Percentiles rank a stretch among this genome's conserved stretches.
These are phyloP conservation scores for Ailuropoda melanoleuca DNA, from an alignment of 2,113 vertebrate species.

Conservation along the genomic window DNA sequence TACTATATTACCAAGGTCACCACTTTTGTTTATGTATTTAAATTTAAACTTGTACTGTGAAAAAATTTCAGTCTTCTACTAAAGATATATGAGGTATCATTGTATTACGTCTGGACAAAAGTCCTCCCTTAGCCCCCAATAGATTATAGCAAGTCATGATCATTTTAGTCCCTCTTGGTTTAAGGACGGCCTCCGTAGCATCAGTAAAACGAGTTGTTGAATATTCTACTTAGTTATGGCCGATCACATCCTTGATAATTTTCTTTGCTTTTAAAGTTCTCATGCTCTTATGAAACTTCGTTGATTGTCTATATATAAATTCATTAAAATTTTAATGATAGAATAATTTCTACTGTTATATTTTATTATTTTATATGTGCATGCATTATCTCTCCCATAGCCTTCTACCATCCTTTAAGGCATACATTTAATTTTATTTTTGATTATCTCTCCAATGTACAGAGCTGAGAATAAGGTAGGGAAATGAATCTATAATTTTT, in stretches of 20 bases:
- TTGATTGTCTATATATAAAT: not conserved
- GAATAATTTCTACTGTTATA: not conserved
- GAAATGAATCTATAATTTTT: not conserved
- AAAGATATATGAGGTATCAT: not conserved
- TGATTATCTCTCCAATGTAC: not conserved
- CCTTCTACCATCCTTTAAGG: not conserved
- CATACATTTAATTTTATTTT: slow-evolving; percentile 36
- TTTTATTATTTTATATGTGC: not conserved
- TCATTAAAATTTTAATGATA: not conserved
- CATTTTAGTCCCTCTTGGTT: not conserved
- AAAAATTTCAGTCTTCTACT: not conserved
- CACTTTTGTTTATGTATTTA: not conserved
- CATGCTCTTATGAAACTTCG: not conserved
- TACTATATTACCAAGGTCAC: not conserved
- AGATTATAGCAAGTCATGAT: not conserved
- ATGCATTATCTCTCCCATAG: not conserved
- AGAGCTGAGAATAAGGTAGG: not conserved
- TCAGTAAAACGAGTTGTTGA: not conserved
- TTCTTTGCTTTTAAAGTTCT: not conserved
- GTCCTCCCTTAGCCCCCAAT: not conserved
- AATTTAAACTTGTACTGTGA: not conserved
- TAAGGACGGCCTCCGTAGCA: not conserved
- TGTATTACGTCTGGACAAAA: not conserved
- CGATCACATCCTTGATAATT: not conserved
- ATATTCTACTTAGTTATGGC: not conserved